Conservation (phyloP, 2,888 invertebrate genomes). For the Drosophila mimica region DNA sequence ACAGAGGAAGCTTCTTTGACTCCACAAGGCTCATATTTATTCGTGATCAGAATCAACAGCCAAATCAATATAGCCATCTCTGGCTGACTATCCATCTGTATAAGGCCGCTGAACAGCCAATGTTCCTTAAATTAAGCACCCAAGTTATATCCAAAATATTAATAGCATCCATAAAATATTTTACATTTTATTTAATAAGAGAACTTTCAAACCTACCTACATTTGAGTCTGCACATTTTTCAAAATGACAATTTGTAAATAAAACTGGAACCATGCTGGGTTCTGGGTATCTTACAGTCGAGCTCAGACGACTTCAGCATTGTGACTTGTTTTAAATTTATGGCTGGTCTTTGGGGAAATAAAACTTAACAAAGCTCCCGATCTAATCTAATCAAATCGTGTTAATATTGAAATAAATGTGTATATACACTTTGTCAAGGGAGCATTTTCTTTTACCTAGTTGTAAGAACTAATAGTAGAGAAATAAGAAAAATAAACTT, state of each 20-base stretch:
- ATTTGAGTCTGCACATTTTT: neutral
- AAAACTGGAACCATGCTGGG: neutral
- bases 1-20: neutral
- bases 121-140: neutral
- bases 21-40: neutral
- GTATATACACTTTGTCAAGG: neutral
- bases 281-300: neutral
- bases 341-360: conserved; percentile 23
- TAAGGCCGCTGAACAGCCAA: neutral
- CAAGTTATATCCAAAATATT: neutral
- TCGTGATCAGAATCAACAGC: neutral
- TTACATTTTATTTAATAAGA: neutral
- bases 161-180: neutral
- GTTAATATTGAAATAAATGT: neutral
- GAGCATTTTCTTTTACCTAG: too few relatives aligned
- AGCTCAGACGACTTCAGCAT: neutral
- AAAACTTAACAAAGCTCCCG: neutral
- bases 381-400: conserved; percentile 38
- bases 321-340: conserved; percentile 20
- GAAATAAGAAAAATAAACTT: neutral
- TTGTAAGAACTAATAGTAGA: neutral
- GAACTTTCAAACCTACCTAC: neutral
- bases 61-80: neutral
- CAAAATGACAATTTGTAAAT: neutral
- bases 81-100: neutral